Evolutionary conservation across 2,113 vertebrate species (phyloP), one percentile per base, ranked within the genome.

Genomic region (Regulus satrapa): DNA sequence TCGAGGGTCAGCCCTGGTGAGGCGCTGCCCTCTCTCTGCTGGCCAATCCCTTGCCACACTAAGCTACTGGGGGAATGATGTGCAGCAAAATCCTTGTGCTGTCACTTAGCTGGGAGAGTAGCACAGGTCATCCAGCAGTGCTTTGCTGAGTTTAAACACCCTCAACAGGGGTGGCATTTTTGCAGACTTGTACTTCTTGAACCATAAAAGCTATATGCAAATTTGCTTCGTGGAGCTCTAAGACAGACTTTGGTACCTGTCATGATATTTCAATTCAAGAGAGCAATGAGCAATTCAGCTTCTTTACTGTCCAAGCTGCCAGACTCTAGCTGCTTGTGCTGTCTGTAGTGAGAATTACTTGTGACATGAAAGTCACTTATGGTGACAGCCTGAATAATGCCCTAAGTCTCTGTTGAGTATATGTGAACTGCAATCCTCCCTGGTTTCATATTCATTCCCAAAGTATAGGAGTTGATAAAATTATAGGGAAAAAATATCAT

Each of bases 351-450:
- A 92, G 75, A 94, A 97, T 96, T 92, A 54, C 75, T 96, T 93
- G 46, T 91, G 96, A 95, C 94, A 71, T 86, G 59, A 54, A 93
- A 94, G 96, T 94, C 91, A 93, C 85, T 97, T 92, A 40, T 0
- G 59, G 88, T 96, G 95, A 93, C 94, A 93, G 48, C 45, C 75
- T 88, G 91, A 95, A 86, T 83, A 95, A 96, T 84, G 63, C 83
- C 91, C 40, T 51, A 28, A 88, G 79, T 88, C 63, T 88, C 63
- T 48, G 14, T 19, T 83, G 56, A 93, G 21, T 81, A 14, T 34
- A n/a, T 58, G 68, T 43, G 32, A 90, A 67, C 72, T 83, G 63
- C 41, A 77, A 0, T 67, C 59, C 54, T 72, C 41, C 34, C 24
- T 64, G 46, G 80, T 83, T 91, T 92, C 29, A 2, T 88, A 76